These are phyloP conservation scores for Clarias magur DNA, from an alignment of 2,113 vertebrate genomes.

Conservation along the genomic window DNA sequence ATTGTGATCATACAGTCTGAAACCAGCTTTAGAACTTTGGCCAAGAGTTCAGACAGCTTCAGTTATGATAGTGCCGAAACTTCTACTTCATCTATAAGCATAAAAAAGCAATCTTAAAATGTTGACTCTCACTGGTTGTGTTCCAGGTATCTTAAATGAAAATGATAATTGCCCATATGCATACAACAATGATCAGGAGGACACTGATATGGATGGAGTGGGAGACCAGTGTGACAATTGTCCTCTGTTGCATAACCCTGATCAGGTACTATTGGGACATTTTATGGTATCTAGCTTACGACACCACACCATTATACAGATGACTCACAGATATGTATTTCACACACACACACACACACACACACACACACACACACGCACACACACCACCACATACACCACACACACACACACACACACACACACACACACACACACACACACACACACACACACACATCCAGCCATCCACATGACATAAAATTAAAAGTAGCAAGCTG, in stretches of 20 bases:
- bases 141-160: constrained; percentile 88
- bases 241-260: constrained; percentile 90
- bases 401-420: too few relatives aligned
- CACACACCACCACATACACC: too few relatives aligned
- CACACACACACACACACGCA: too few relatives aligned
- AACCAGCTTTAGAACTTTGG: not conserved
- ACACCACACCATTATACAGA: not conserved
- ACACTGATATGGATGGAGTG: constrained; percentile 91
- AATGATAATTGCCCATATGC: constrained; percentile 93
- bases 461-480: too few relatives aligned
- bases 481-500: too few relatives aligned
- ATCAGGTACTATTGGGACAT: constrained; percentile 68
- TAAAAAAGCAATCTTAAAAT: not conserved
- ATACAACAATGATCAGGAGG: constrained; percentile 94
- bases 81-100: not conserved
- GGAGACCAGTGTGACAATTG: constrained; percentile 98
- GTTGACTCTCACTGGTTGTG: not conserved
- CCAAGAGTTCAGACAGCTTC: not conserved
- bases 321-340: not conserved
- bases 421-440: too few relatives aligned
- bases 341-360: not conserved
- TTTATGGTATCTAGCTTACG: too few relatives aligned
- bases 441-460: too few relatives aligned
- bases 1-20: not conserved
- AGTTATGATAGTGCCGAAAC: not conserved